These are phyloP conservation scores for Microctenopoma lineatum DNA, from an alignment of 2,797 vertebrate species.

Conservation along the genomic window DNA sequence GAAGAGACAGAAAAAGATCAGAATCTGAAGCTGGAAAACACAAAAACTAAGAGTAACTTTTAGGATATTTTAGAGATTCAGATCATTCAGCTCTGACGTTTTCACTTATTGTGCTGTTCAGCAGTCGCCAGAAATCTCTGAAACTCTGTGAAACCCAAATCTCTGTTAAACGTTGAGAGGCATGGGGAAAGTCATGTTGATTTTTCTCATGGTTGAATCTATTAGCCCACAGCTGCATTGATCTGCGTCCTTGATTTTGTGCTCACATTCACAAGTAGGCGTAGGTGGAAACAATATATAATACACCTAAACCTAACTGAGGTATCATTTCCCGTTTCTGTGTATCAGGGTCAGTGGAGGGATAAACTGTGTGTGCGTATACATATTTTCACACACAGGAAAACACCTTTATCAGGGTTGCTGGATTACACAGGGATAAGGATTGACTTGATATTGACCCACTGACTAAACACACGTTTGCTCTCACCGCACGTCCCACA, in stretches of 20 bases:
- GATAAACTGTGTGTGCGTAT: constrained; percentile 59
- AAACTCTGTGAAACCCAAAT: neutral
- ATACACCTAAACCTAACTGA: constrained; percentile 14
- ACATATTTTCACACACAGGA: constrained; percentile 26
- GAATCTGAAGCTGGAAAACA: no score
- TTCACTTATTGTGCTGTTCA: no score
- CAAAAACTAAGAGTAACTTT: no score
- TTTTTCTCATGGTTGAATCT: constrained; percentile 71
- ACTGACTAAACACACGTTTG: constrained; percentile 56
- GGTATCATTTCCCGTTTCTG: constrained; percentile 34
- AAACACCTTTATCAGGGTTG: constrained; percentile 48
- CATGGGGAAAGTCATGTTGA: constrained; percentile 6
- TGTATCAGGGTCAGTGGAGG: constrained; percentile 63
- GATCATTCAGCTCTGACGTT: no score
- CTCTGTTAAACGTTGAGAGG: constrained; percentile 5
- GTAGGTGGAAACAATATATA: constrained; percentile 21
- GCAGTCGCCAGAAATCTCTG: no score
- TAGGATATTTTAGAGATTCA: no score
- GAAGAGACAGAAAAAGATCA: no score
- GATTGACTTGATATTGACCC: constrained; percentile 70
- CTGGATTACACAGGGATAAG: constrained; percentile 74
- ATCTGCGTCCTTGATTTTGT: constrained; percentile 62
- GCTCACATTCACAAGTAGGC: constrained; percentile 39
- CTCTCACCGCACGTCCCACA: constrained; percentile 38
- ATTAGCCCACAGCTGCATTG: constrained; percentile 49